phyloP scores from a whole-genome alignment of 2,797 vertebrate species.

The Coccyzus lansbergi region DNA sequence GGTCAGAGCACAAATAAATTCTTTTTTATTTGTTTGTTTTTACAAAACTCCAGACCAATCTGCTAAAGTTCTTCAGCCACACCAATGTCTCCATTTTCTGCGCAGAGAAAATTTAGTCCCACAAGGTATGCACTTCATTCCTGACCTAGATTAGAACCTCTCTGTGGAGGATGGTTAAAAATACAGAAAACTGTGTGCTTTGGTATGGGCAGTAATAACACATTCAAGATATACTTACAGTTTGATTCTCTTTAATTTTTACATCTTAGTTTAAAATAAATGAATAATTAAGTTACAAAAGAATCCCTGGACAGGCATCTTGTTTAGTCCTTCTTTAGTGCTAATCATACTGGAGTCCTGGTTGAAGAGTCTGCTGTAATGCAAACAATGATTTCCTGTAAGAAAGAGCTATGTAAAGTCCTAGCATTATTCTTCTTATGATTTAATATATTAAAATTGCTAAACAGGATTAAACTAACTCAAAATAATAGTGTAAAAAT shows the following conservation, averaged over 20 bases:
- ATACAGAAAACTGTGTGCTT: neutral
- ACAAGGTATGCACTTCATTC: neutral
- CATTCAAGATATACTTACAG: neutral
- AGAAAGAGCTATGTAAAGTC: neutral
- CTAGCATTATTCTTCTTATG: neutral
- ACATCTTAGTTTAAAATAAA: neutral
- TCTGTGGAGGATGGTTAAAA: neutral
- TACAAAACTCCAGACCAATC: neutral
- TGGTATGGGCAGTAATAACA: neutral
- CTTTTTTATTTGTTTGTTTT: neutral
- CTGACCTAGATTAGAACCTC: neutral
- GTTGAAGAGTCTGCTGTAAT: neutral
- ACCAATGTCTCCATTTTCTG: neutral
- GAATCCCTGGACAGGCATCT: neutral
- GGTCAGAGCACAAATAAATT: neutral
- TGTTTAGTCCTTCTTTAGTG: neutral
- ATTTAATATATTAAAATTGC: neutral
- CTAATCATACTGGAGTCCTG: neutral
- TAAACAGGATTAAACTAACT: neutral
- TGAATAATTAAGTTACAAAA: neutral
- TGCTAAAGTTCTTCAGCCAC: neutral
- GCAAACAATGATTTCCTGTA: neutral
- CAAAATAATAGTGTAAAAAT: neutral
- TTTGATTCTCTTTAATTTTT: neutral
- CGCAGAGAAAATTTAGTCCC: neutral